Base-by-base conservation (phyloP, 2,797 vertebrate genomes). In the Pygocentrus nattereri region DNA sequence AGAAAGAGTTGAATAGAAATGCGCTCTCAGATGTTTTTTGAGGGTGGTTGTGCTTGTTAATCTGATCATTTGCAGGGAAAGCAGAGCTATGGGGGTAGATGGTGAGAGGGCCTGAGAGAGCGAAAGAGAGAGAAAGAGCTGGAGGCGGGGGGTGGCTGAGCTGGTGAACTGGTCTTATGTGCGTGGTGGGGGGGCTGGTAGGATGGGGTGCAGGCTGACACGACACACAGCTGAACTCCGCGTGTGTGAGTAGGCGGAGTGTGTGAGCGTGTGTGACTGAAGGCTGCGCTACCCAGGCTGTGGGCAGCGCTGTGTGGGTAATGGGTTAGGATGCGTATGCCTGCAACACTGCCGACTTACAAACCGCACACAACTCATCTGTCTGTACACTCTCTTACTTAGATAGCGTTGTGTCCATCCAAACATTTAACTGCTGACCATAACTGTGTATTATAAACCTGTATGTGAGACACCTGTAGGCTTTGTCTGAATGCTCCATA, bases 301-400 rank as follows among this genome's bases (percentile, higher is more conserved):
- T 92, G 89, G 89, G 91, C 89, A 91, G 88, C 88, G 87, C 83
- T 91, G 90, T 91, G 93, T 92, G 91, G 86, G 89, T 91, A 88
- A 89, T 88, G 91, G 91, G 90, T 92, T 93, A 90, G 87, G 88
- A 82, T 86, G 18, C 62, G 27, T 65, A 65, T 30, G 85, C 86
- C 88, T 86, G 50, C 16, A 87, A 69, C 79, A 88, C 85, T 90
- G 77, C 72, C 77, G 85, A 88, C 89, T 85, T 88, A 86, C 78
- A 83, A 80, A 78, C 68, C 69, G 70, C 72, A 74, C 70, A 80
- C 71, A 79, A 64, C 74, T 38, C 76, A 83, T 30, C 54, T 76
- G 74, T 30, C 15, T 58, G 44, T 11, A 25, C 44, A 0, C n/a
- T 58, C 54, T 58, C 16, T 49, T 19, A 23, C 31, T 27, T 47